Conservation (phyloP, 2,888 invertebrate species). For the Anaspis maculata region DNA sequence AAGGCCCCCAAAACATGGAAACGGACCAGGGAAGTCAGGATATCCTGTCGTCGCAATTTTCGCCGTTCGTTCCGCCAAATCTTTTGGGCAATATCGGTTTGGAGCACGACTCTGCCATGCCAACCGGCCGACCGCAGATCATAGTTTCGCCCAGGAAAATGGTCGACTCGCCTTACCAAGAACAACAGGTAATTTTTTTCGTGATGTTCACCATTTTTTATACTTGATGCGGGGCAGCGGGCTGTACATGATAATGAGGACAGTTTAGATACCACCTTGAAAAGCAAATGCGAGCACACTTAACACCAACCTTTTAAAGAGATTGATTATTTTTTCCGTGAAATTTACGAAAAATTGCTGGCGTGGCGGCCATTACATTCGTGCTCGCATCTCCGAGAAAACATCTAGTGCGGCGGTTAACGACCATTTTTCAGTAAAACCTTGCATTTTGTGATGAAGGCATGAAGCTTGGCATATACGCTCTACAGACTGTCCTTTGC, state of each 20-base stretch:
- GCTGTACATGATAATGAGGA: background rate
- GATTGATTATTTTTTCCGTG: too few relatives aligned
- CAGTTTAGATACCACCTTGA: background rate
- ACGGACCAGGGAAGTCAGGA: slow-evolving; percentile 1
- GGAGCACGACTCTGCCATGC: slow-evolving; percentile 25
- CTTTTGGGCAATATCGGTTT: slow-evolving; percentile 23
- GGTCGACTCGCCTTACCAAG: slow-evolving; percentile 21
- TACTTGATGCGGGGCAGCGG: too few relatives aligned
- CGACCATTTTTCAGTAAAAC: too few relatives aligned
- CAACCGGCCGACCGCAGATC: slow-evolving; percentile 56
- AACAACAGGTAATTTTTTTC: slow-evolving; percentile 3
- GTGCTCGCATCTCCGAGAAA: too few relatives aligned
- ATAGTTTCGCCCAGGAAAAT: slow-evolving; percentile 61
- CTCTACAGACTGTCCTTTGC: too few relatives aligned
- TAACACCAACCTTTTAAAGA: too few relatives aligned
- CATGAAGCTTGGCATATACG: too few relatives aligned
- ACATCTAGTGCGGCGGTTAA: too few relatives aligned
- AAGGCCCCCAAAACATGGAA: background rate
- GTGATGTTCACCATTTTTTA: background rate
- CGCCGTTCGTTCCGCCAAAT: slow-evolving; percentile 24
- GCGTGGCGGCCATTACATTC: too few relatives aligned
- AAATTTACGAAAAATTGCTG: too few relatives aligned
- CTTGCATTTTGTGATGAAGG: too few relatives aligned
- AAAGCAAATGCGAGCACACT: too few relatives aligned
- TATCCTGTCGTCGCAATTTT: slow-evolving; percentile 4